Evolutionary conservation across 2,113 vertebrate species (phyloP).

Genomic region (Cynocephalus volans): DNA sequence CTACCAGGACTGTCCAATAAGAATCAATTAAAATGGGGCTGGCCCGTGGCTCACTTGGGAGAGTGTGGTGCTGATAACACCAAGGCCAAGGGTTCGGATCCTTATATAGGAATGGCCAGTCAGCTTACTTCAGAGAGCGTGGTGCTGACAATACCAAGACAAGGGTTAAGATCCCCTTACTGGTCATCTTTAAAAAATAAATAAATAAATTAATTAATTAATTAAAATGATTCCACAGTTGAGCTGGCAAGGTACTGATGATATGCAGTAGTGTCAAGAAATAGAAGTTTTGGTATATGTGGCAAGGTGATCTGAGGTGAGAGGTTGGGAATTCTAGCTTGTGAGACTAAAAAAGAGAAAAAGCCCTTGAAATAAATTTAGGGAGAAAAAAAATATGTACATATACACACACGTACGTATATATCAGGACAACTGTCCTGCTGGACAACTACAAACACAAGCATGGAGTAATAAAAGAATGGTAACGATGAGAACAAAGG

Average conservation of each 20-base stretch:
- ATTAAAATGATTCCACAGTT: neutral
- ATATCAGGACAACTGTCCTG: neutral
- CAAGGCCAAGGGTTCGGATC: too few species aligned
- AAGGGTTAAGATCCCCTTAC: too few species aligned
- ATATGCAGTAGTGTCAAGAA: neutral
- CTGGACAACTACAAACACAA: neutral
- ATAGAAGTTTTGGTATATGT: neutral
- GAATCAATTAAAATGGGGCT: neutral
- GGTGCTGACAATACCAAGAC: too few species aligned
- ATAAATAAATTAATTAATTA: too few species aligned
- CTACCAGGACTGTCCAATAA: neutral
- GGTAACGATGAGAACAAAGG: neutral
- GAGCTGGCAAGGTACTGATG: neutral
- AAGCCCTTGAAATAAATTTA: neutral
- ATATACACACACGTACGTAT: too few species aligned
- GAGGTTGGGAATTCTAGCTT: neutral
- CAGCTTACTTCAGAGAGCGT: too few species aligned
- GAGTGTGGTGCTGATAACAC: too few species aligned
- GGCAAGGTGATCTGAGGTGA: neutral
- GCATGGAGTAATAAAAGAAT: neutral
- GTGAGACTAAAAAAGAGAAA: neutral
- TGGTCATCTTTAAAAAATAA: too few species aligned
- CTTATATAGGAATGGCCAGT: too few species aligned
- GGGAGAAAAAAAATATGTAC: neutral
- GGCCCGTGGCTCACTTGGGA: too few species aligned